phyloP scores from a whole-genome alignment of 2,113 vertebrate genomes.

The cattle (Bos taurus) region ARS-UCD2.0 NC_037349.1:35501001-35501500 shows the following conservation, averaged over 20 bases:
- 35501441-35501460: neutral
- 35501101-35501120: neutral
- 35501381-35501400: neutral
- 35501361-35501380: neutral
- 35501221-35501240: neutral
- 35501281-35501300: neutral
- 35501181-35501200: neutral
- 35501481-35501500: too few species aligned
- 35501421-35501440: neutral
- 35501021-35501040: neutral
- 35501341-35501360: neutral
- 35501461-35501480: neutral
- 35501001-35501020: neutral
- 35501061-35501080: neutral
- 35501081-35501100: neutral
- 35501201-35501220: neutral
- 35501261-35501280: neutral
- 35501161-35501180: neutral
- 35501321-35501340: accelerated
- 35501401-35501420: neutral
- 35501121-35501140: neutral
- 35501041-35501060: neutral
- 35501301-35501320: neutral
- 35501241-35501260: neutral
- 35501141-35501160: neutral